A percentile compares a stretch with the other conserved stretches of the same genome.
These are phyloP conservation scores for Agriotes lineatus DNA, from an alignment of 2,888 invertebrate species.

Conservation along the genomic window DNA sequence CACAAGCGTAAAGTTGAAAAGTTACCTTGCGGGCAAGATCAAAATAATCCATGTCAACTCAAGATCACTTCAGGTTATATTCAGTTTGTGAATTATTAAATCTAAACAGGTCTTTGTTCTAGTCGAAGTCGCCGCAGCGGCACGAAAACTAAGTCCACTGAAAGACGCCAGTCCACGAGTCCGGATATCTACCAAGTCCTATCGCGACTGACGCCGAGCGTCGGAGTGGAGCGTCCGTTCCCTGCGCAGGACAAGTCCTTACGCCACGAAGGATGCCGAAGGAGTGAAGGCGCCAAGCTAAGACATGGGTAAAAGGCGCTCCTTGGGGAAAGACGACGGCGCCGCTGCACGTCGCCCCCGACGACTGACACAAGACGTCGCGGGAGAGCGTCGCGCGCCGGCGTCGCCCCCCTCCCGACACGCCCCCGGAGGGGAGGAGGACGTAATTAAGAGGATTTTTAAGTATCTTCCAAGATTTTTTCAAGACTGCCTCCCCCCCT, in stretches of 20 bases:
- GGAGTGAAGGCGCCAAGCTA: constrained; percentile 66
- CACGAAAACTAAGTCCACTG: constrained; percentile 41
- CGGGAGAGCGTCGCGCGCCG: constrained; percentile 62
- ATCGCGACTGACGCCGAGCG: constrained; percentile 44
- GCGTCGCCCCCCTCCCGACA: constrained; percentile 62
- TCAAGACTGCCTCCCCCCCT: constrained; percentile 56
- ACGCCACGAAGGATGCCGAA: constrained; percentile 65
- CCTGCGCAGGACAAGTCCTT: constrained; percentile 61
- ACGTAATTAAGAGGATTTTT: constrained; percentile 65
- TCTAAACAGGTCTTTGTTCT: constrained; percentile 7
- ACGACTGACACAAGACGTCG: constrained; percentile 67
- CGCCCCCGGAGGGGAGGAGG: constrained; percentile 63
- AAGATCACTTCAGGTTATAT: constrained; percentile 46
- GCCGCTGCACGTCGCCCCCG: constrained; percentile 64
- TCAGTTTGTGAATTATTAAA: constrained; percentile 37
- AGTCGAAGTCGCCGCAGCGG: constrained; percentile 14
- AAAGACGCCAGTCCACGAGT: constrained; percentile 41
- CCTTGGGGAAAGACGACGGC: constrained; percentile 64
- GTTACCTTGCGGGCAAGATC: constrained; percentile 46
- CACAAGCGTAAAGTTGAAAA: background rate
- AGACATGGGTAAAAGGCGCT: constrained; percentile 66
- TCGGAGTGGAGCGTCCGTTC: constrained; percentile 48
- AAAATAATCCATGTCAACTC: constrained; percentile 48
- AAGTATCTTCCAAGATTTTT: constrained; percentile 67
- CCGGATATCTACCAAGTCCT: constrained; percentile 41